Percentiles rank a stretch among this genome's conserved stretches.
Evolutionary conservation across 2,888 invertebrate genomes (phyloP).

Genomic region (Panopea generosa): DNA sequence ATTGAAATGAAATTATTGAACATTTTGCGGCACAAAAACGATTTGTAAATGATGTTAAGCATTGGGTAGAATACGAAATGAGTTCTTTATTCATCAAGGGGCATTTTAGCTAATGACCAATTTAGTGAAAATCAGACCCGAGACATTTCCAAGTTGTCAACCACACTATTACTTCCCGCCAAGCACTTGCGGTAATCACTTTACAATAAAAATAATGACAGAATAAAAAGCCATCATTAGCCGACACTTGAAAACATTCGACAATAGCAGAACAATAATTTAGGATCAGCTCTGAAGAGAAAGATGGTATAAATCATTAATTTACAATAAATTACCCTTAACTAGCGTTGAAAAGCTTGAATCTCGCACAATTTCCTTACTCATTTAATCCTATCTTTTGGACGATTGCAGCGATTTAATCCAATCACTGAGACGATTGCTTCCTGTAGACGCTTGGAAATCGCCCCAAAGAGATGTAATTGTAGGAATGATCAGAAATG

Average conservation of each 20-base stretch:
- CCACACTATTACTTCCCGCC: slow-evolving; percentile 44
- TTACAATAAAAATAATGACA: slow-evolving; percentile 65
- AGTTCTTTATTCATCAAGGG: slow-evolving; percentile 63
- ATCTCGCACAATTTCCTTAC: slow-evolving; percentile 63
- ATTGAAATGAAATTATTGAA: background rate
- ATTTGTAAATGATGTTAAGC: slow-evolving; percentile 57
- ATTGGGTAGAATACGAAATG: slow-evolving; percentile 58
- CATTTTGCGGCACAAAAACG: slow-evolving; percentile 29
- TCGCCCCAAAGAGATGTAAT: slow-evolving; percentile 54
- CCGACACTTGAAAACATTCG: slow-evolving; percentile 55
- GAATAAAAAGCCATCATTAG: slow-evolving; percentile 57
- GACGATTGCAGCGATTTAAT: slow-evolving; percentile 63
- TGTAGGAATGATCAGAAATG: slow-evolving; percentile 55
- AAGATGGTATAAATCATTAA: slow-evolving; percentile 61
- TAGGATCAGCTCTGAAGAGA: slow-evolving; percentile 62
- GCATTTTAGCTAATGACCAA: slow-evolving; percentile 66
- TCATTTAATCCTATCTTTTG: slow-evolving; percentile 62
- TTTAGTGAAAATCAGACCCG: slow-evolving; percentile 50
- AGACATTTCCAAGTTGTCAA: slow-evolving; percentile 48
- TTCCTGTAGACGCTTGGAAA: slow-evolving; percentile 57
- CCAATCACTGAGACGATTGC: slow-evolving; percentile 60
- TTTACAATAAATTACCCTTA: slow-evolving; percentile 67
- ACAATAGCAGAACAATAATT: slow-evolving; percentile 61
- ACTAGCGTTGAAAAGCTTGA: slow-evolving; percentile 61
- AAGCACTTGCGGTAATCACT: slow-evolving; percentile 59